These are phyloP conservation scores for Agrilus biguttatus DNA, from an alignment of 2,888 invertebrate genomes.

Conservation along the genomic window DNA sequence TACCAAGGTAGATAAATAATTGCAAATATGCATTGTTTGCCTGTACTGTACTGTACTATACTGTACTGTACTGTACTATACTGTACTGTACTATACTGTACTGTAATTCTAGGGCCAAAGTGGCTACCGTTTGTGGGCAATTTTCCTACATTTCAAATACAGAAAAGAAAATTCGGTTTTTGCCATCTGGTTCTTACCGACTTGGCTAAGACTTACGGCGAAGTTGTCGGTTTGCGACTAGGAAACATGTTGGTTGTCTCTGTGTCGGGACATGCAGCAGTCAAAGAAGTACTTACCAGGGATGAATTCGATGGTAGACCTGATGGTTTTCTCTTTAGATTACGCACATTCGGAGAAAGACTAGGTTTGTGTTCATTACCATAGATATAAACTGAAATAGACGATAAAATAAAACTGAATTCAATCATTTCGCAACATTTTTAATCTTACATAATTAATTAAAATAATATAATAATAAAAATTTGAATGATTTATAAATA, in stretches of 20 bases:
- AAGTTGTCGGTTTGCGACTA: conserved; percentile 49
- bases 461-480: no score
- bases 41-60: no score
- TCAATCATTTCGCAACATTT: no score
- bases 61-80: no score
- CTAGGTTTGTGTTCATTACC: conserved; percentile 35
- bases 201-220: conserved; percentile 43
- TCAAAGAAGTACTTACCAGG: conserved; percentile 43
- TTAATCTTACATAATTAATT: no score
- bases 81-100: no score
- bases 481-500: no score
- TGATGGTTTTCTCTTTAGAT: conserved; percentile 51
- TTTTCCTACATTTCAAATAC: conserved; percentile 25
- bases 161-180: conserved; percentile 28
- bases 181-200: conserved; percentile 47
- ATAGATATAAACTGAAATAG: no score
- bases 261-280: conserved; percentile 45
- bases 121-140: conserved; percentile 43
- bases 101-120: conserved; percentile 38
- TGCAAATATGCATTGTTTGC: no score
- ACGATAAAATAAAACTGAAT: no score
- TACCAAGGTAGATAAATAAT: no score
- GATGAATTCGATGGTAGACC: conserved; percentile 58
- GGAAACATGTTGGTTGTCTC: conserved; percentile 46
- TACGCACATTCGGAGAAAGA: conserved; percentile 51